Conservation (phyloP, 2,888 invertebrate species). For the Meloe dianella region DNA sequence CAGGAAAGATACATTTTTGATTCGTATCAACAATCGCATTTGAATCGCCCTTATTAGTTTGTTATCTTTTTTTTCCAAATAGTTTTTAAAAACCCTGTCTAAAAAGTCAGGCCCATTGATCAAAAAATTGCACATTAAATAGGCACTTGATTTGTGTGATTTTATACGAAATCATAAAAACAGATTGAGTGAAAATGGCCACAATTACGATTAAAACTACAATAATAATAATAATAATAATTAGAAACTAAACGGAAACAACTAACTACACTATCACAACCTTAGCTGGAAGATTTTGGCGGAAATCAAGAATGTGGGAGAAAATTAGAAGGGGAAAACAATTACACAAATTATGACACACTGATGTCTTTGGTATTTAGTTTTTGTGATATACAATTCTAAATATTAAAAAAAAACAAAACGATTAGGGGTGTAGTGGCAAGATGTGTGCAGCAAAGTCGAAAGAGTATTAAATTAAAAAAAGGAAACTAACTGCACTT, state of each 20-base stretch:
- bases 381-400: constrained; percentile 15
- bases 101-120: constrained; percentile 58
- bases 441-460: constrained; percentile 46
- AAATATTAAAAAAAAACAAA: too few relatives aligned
- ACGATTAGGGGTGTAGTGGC: constrained; percentile 41
- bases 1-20: constrained; percentile 42
- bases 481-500: constrained; percentile 42
- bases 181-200: constrained; percentile 26
- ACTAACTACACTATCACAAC: constrained; percentile 59
- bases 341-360: constrained; percentile 54
- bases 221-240: constrained; percentile 40
- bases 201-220: constrained; percentile 5
- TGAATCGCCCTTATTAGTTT: constrained; percentile 48
- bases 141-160: constrained; percentile 54
- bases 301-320: constrained; percentile 42
- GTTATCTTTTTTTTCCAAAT: constrained; percentile 26
- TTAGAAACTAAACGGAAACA: constrained; percentile 42
- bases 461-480: constrained; percentile 35
- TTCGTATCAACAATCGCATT: background rate
- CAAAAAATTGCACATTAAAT: constrained; percentile 58
- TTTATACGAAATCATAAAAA: constrained; percentile 44
- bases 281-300: constrained; percentile 60
- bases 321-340: constrained; percentile 35
- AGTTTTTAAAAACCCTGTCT: constrained; percentile 51
- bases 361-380: constrained; percentile 59